Evolutionary conservation across 1,140 invertebrate species (phyloP).

Genomic region (Ylistrum balloti): DNA sequence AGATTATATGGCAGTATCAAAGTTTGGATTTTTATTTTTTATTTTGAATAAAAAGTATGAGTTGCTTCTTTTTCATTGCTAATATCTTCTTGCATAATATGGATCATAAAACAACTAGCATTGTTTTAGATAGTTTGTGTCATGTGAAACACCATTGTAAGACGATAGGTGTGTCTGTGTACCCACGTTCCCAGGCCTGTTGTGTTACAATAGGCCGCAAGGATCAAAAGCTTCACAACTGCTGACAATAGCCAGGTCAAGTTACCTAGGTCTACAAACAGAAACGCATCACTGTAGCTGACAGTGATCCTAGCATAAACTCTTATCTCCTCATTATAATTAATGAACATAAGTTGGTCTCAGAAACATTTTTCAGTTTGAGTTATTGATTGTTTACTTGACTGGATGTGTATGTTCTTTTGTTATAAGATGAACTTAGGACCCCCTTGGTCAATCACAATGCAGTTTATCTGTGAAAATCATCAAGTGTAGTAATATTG

Average conservation of each 20-base stretch:
- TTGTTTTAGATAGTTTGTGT: background rate
- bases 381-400: background rate
- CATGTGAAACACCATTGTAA: slow-evolving; percentile 4
- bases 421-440: background rate
- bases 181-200: background rate
- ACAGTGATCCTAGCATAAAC: background rate
- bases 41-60: background rate
- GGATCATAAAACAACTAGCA: background rate
- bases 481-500: background rate
- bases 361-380: background rate
- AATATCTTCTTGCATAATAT: background rate
- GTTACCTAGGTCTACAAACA: background rate
- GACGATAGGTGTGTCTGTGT: background rate
- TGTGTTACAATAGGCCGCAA: slow-evolving; percentile 20
- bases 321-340: background rate
- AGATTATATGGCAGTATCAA: no score
- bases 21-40: background rate
- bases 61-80: background rate
- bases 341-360: slow-evolving; percentile 3
- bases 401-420: background rate
- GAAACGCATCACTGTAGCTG: background rate
- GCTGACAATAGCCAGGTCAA: background rate
- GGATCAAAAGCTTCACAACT: slow-evolving; percentile 38
- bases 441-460: background rate
- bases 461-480: background rate